Base-by-base conservation (phyloP, 2,888 invertebrate species). In the Dasysyrphus tricinctus region DNA sequence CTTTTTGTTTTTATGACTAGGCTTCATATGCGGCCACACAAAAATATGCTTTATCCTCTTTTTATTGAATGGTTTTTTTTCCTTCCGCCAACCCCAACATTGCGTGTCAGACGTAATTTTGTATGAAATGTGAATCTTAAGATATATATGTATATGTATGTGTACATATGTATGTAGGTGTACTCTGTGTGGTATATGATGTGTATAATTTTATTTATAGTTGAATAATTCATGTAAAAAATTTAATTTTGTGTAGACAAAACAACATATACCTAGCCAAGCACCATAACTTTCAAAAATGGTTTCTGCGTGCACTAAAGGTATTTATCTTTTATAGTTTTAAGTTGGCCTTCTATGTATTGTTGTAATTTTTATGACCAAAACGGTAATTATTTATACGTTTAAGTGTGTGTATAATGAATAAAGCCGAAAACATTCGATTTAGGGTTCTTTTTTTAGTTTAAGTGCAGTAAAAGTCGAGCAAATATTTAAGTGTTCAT, bases 41-140 rank as follows among this genome's bases (percentile, higher is more conserved):
- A 42, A 65, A 65, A 84, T 76, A 80, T 84, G 76, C 44, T 80
- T 80, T 72, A 65, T 65, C 72, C 70, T 37, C n/a, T 19, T 67
- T 84, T 80, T 59, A 84, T 84, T 84, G 84, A 76, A 84, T 72
- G 49, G 49, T 65, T 65, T 42, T 44, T 73, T 44, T 65, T 65
- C 9, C 47, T 42, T 47, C 69, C 49, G 49, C 49, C 67, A 47
- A 37, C 67, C 54, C 69, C 69, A 69, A 69, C 51, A 67, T 84
- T 76, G 84, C 84, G 76, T 84, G 84, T 19, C 42, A 76, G 80
- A 80, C 80, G 59, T 80, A 76, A 80, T 80, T 80, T 84, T 84
- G 34, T 65, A 49, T 80, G 65, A 69, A 75, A 80, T 75, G 49
- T 83, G 83, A 75, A 59, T 72, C 59, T 39, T 39, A 39, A 24